Percentiles rank a stretch among this genome's conserved stretches.
Evolutionary conservation across 2,113 vertebrate species (phyloP).

Genomic region (Actenoides hombroni): DNA sequence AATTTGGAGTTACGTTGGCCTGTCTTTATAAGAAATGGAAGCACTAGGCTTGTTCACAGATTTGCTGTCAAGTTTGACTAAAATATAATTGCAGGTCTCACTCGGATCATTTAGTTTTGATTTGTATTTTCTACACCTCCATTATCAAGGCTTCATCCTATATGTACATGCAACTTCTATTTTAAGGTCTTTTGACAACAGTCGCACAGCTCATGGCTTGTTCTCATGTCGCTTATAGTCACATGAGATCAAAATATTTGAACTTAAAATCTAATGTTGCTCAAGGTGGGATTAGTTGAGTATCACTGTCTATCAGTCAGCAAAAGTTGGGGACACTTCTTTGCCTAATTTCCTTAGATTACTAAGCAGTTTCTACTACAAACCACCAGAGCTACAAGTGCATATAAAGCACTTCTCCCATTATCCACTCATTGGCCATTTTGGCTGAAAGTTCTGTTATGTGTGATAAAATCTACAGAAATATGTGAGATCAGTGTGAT

Average conservation of each 20-base stretch:
- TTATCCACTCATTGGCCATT: background rate
- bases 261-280: background rate
- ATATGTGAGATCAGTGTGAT: background rate
- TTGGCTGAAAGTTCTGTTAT: background rate
- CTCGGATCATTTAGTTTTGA: background rate
- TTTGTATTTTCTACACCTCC: background rate
- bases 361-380: background rate
- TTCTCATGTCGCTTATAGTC: background rate
- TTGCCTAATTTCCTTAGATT: background rate
- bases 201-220: background rate
- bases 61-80: background rate
- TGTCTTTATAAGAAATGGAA: background rate
- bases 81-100: background rate
- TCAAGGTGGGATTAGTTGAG: background rate
- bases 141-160: background rate
- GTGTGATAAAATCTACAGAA: slow-evolving; percentile 49
- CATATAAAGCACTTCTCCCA: background rate
- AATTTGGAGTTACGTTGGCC: background rate
- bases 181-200: background rate
- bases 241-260: background rate
- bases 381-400: background rate
- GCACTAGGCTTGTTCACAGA: background rate
- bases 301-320: rapidly evolving
- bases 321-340: background rate
- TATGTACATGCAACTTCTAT: background rate